Conservation (phyloP, 1,140 invertebrate genomes). For the Cotesia typhae region DNA sequence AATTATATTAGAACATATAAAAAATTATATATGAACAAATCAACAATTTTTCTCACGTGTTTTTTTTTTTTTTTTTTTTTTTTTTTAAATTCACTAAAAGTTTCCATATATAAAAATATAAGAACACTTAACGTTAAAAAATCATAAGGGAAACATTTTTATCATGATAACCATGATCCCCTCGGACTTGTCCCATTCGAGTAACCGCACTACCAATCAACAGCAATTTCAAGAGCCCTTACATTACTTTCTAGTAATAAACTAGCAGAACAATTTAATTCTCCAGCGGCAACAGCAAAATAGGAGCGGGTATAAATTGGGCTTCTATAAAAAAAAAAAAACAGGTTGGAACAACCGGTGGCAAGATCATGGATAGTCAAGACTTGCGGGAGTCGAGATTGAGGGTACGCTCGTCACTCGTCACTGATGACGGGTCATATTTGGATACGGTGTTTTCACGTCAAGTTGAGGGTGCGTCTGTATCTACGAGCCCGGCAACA, state of each 20-base stretch:
- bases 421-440: slow-evolving; percentile 45
- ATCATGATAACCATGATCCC: slow-evolving; percentile 31
- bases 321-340: slow-evolving; percentile 19
- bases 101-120: not conserved
- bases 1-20: not conserved
- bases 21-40: not conserved
- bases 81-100: no score
- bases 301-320: slow-evolving; percentile 18
- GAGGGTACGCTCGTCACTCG: slow-evolving; percentile 18
- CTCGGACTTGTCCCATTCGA: slow-evolving; percentile 21
- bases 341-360: slow-evolving; percentile 21
- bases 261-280: not conserved
- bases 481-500: slow-evolving; percentile 51
- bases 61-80: no score
- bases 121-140: slow-evolving; percentile 50
- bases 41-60: no score
- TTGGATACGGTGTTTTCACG: slow-evolving; percentile 56
- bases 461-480: slow-evolving; percentile 37
- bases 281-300: not conserved
- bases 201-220: slow-evolving; percentile 16
- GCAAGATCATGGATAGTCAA: not conserved
- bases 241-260: not conserved
- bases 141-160: slow-evolving; percentile 44
- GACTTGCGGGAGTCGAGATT: slow-evolving; percentile 37
- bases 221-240: not conserved